Base-by-base conservation (phyloP, 2,888 invertebrate species). In the Harpalus rubripes region DNA sequence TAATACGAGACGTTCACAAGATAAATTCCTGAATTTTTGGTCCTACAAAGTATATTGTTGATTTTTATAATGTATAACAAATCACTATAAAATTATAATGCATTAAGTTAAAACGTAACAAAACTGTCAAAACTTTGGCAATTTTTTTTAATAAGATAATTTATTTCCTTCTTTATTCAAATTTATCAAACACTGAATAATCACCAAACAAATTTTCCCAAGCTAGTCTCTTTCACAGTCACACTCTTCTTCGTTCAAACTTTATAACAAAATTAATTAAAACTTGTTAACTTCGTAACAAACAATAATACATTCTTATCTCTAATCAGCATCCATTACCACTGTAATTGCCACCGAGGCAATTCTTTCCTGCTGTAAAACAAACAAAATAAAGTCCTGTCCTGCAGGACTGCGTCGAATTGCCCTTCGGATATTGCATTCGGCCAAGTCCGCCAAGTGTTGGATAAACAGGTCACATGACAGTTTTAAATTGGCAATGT, bases 391-490 rank as follows among this genome's bases (percentile, higher is more conserved):
- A 26, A 26, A 18, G 18, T 61, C 7, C 22, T 63, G n/a, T 22
- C 8, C 22, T 63, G 56, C 32, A 6, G 18, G 18, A 63, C 18
- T 26, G 18, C 63, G 63, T 18, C 3, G 18, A 26, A 63, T 63
- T 52, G 59, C 59, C 7, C 15, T 59, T 68, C 39, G 68, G 68
- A 39, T 68, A 68, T 39, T 68, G 68, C 39, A 68, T 68, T 68
- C 32, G 68, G 15, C 39, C 1, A 59, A 16, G 59, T 59, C 16
- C 32, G 32, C 32, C 59, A 52, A 52, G 44, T 68, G 32, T 39
- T 68, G 68, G 39, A 39, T 39, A 68, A 68, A 68, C 68, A 68
- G 15, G 68, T 68, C 68, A 39, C 68, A 68, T 39, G 68, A 68
- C 68, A 68, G 68, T 68, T 68, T 68, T 68, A 68, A 68, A 68